Base-by-base conservation (phyloP, 2,797 vertebrate species). In the Moxostoma hubbsi region DNA sequence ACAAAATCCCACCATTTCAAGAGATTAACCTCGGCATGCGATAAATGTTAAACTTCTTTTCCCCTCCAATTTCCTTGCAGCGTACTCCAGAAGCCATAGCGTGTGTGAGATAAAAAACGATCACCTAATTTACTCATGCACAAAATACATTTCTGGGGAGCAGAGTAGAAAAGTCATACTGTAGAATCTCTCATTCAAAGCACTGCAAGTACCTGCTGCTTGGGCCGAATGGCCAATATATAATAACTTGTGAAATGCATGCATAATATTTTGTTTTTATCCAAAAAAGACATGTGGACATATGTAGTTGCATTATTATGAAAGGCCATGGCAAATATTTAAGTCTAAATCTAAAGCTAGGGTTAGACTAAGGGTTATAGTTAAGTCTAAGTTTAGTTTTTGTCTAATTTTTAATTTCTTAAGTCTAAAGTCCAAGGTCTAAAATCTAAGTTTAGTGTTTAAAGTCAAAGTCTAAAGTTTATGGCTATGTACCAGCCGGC, bases 101-200 rank as follows among this genome's bases (percentile, higher is more conserved):
- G 91, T 88, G 84, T 93, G 92, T 90, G 91, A 94, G 94, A 94
- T 94, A 93, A 85, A 85, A 86, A 94, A 94, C 93, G 92, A 94
- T 94, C 93, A 94, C 93, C 93, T 94, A 94, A 94, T 94, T 94
- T 93, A 94, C 89, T 95, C 93, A 93, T 94, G 93, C 94, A 95
- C 91, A 95, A 94, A 95, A 95, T 95, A 93, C 92, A 93, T 93
- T 94, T 93, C 92, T 89, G 88, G 58, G 62, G 77, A 79, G 79
- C 73, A 55, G 77, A 75, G 83, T 73, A 62, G 82, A 85, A 75
- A 81, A 78, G 12, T 79, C 53, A 68, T 43, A 65, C 68, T 65
- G n/a, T 79, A 71, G 78, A 12, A 72, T 24, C 77, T 75, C 47
- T 36, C 18, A 63, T 68, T 74, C 15, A 50, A 61, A 69, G 61